Conservation (phyloP, 2,113 vertebrate species). For the Osmerus eperlanus region DNA sequence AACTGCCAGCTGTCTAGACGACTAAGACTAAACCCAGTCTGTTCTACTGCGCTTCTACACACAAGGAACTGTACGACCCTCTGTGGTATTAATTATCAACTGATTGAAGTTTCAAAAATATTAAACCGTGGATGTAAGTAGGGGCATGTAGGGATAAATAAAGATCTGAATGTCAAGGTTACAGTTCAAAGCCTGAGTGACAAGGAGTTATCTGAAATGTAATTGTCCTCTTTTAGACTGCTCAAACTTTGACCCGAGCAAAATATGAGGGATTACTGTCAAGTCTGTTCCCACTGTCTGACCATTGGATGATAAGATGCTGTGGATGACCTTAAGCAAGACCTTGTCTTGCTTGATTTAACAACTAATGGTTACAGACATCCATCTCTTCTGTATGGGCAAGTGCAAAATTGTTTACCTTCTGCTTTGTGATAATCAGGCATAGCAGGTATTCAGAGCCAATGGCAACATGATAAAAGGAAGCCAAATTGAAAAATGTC, state of each 20-base stretch:
- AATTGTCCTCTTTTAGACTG: background rate
- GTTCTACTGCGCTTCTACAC: too few species aligned
- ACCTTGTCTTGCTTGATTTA: background rate
- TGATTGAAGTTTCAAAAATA: background rate
- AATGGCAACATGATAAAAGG: constrained; percentile 1
- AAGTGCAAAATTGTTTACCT: background rate
- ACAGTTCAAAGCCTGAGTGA: background rate
- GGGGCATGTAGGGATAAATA: background rate
- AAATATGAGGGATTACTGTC: background rate
- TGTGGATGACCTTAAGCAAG: background rate
- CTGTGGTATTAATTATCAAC: background rate
- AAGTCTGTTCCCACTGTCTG: background rate
- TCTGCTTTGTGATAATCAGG: background rate
- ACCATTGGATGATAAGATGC: background rate
- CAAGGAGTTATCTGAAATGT: background rate
- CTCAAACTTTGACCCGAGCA: background rate
- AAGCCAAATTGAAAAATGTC: background rate
- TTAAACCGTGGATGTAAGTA: background rate
- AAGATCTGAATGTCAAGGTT: background rate
- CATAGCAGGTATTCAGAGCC: background rate
- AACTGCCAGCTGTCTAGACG: too few species aligned
- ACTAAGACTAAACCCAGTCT: too few species aligned
- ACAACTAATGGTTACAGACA: background rate
- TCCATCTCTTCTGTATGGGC: background rate
- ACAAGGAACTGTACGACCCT: too few species aligned